Base-by-base conservation (phyloP, 2,797 vertebrate genomes). In the Poeciliopsis presidionis region DNA sequence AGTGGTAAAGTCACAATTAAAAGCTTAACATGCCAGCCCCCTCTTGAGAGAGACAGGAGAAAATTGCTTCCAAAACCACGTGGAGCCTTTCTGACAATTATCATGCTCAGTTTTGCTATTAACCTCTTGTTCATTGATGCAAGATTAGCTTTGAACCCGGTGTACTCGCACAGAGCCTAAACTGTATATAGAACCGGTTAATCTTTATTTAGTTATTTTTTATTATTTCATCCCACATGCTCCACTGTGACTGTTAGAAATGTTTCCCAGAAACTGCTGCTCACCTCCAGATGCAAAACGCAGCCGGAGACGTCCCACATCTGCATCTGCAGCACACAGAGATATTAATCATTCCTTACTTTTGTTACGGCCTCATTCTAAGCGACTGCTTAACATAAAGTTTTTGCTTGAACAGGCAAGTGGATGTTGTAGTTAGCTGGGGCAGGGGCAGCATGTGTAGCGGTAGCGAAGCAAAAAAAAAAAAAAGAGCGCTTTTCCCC, bases 311-410 rank as follows among this genome's bases (percentile, higher is more conserved):
- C 75, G n/a, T 39, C 13, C 14, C 46, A 1, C 33, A 51, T 46
- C 20, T 22, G 36, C 57, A 53, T 51, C 45, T 79, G 72, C 41
- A 20, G 55, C 51, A 75, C n/a, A 30, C 7, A 53, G 36, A n/a
- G 18, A 53, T 51, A 18, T 59, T 36, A 57, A 57, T 61, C 1
- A 65, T 51, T 63, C 39, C 49, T 74, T 47, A 69, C 11, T 75
- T 74, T 61, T 65, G 30, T 57, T 65, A 61, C 25, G 51, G 75
- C 53, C 70, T 46, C 2, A 36, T 73, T 28, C 36, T 8, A 75
- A 84, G 71, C 22, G 92, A 92, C 93, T 93, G 93, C 93, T 95
- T 92, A 92, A 92, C 93, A 95, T 94, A 94, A 93, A 90, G 88
- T 93, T 93, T 53, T 89, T 91, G 90, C 87, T 93, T 93, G 90